These are phyloP conservation scores for Physeter macrocephalus DNA, from an alignment of 2,113 vertebrate genomes.

Conservation along the genomic window DNA sequence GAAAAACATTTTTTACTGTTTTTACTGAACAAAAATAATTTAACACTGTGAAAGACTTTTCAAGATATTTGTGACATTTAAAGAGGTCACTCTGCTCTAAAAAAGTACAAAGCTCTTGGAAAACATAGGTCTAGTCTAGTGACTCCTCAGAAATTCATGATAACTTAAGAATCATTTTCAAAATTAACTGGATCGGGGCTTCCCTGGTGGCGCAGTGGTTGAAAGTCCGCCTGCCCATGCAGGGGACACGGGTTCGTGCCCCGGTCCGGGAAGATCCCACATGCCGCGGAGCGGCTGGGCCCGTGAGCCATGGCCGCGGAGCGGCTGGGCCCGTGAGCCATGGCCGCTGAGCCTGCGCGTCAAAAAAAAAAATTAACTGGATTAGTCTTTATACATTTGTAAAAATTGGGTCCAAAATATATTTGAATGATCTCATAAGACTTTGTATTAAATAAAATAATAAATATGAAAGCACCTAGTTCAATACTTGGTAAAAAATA, in stretches of 20 bases:
- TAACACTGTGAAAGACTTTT: neutral
- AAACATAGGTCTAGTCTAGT: neutral
- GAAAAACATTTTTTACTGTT: neutral
- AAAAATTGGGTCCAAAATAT: neutral
- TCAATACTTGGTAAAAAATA: neutral
- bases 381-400: neutral
- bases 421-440: neutral
- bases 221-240: too few relatives aligned
- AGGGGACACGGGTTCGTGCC: too few relatives aligned
- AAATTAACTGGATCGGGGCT: neutral
- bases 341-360: too few relatives aligned
- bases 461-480: neutral
- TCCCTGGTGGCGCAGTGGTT: too few relatives aligned
- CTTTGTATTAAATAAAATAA: neutral
- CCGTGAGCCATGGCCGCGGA: too few relatives aligned
- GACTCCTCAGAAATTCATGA: neutral
- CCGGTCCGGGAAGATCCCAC: too few relatives aligned
- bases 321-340: too few relatives aligned
- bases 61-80: neutral
- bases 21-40: neutral
- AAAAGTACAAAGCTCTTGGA: neutral
- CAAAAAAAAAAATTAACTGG: conserved; percentile 36
- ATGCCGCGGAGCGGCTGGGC: too few relatives aligned
- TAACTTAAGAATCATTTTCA: neutral
- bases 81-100: neutral